These are phyloP conservation scores for Moxostoma hubbsi DNA, from an alignment of 2,797 vertebrate genomes.

Conservation along the genomic window DNA sequence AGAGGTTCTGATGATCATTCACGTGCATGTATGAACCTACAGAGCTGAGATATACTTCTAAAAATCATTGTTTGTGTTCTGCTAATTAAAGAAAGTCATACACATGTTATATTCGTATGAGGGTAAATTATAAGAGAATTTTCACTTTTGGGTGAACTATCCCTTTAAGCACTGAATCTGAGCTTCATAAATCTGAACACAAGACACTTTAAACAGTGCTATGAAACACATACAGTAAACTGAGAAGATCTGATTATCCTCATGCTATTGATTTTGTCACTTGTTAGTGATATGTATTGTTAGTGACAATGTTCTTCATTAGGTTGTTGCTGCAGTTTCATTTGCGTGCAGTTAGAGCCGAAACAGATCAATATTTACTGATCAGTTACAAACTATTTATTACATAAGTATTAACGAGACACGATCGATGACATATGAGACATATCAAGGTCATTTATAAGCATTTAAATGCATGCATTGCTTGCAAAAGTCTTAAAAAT, in stretches of 20 bases:
- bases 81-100: no score
- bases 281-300: conserved; percentile 10
- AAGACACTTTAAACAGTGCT: background rate
- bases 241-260: background rate
- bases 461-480: background rate
- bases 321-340: background rate
- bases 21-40: no score
- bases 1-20: no score
- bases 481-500: background rate
- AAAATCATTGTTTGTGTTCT: no score
- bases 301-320: background rate
- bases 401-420: background rate
- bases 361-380: background rate
- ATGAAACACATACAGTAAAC: background rate
- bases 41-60: no score
- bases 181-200: no score
- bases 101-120: no score
- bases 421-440: no score
- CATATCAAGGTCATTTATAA: background rate
- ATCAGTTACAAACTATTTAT: background rate
- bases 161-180: no score
- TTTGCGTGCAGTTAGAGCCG: background rate
- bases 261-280: conserved; percentile 8
- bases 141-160: no score
- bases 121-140: no score